Base-by-base conservation (phyloP, 2,797 vertebrate genomes). In the Rhincodon typus region DNA sequence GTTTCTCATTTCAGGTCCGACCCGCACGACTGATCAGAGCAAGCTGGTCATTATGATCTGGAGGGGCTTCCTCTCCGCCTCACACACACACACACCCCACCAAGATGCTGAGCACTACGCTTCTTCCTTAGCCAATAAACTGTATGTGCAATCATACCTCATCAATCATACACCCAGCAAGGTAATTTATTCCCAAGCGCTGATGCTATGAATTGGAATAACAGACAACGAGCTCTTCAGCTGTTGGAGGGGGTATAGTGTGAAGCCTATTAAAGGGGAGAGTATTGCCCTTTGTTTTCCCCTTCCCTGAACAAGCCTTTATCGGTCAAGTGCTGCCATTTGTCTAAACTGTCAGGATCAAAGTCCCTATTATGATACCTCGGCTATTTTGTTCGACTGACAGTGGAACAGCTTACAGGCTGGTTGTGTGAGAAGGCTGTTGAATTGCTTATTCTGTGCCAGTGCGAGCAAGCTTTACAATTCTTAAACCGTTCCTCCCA, bases 101-200 rank as follows among this genome's bases (percentile, higher is more conserved):
- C 67, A 69, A 96, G 94, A 95, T 96, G 95, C 95, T 95, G 94
- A 96, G 82, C 72, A 94, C 87, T n/a, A 67, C 42, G 62, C 95
- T 94, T 95, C 95, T 38, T 94, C 15, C 67, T 46, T 87, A 95
- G 94, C 96, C 95, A 95, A 95, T 88, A 95, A 77, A 95, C 95
- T 95, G 25, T 42, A 21, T 25, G 25, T 27, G 0, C 90, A 93
- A 96, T 96, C 96, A 66, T 25, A 74, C 86, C 79, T 95, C 70
- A 77, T 95, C 70, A 77, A 69, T 74, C 46, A 72, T 23, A 30
- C 34, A 70, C 38, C 3, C 67, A 27, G 93, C 1, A 46, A 34
- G 15, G 94, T 53, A 95, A 95, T 95, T 42, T 77, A 30, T 74
- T 95, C 94, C 94, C 94, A 77, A 34, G 34, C 27, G 46, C 72